phyloP scores from a whole-genome alignment of 2,888 invertebrate genomes.

The Melanostoma scalare region DNA sequence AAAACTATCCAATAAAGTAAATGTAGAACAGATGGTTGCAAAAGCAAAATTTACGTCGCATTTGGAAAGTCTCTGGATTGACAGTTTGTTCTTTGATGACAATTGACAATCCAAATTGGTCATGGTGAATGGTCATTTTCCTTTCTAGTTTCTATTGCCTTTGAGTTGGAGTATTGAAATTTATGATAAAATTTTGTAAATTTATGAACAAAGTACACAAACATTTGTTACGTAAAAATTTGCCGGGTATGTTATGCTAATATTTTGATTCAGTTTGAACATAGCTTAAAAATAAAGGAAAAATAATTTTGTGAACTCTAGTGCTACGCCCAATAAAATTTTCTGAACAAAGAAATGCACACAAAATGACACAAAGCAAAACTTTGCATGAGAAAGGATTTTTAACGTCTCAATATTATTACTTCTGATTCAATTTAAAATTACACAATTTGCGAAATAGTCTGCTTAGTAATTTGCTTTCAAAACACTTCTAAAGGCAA shows the following conservation, averaged over 20 bases:
- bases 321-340: neutral
- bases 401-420: no score
- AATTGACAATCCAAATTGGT: neutral
- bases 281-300: no score
- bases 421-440: no score
- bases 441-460: no score
- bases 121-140: slow-evolving; percentile 37
- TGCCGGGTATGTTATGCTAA: no score
- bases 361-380: no score
- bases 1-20: slow-evolving; percentile 18
- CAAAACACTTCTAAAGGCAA: no score
- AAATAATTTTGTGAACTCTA: no score
- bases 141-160: neutral
- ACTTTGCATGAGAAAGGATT: no score
- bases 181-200: neutral
- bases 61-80: slow-evolving; percentile 34
- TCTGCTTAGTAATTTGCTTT: no score
- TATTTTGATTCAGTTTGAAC: no score
- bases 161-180: neutral
- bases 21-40: slow-evolving; percentile 47
- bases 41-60: slow-evolving; percentile 1
- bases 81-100: slow-evolving; percentile 50
- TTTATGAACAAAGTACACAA: neutral
- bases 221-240: no score
- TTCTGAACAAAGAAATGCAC: slow-evolving; percentile 18